A percentile compares a stretch with the other conserved stretches of the same genome.
These are phyloP conservation scores for Avahi laniger DNA, from an alignment of 2,797 vertebrate genomes.

Conservation along the genomic window DNA sequence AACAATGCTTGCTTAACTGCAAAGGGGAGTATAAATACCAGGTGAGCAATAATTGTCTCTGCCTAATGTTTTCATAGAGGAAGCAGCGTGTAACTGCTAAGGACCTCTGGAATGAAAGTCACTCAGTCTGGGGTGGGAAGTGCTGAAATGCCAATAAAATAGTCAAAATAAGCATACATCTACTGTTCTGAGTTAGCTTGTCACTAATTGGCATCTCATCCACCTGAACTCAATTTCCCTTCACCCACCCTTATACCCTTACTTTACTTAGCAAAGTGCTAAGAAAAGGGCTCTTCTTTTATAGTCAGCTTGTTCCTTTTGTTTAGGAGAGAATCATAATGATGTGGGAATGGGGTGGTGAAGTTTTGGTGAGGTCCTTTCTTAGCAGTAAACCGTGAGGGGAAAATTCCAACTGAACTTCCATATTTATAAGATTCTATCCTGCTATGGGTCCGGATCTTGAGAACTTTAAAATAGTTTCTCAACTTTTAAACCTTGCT, in stretches of 20 bases:
- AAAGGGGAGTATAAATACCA: background rate
- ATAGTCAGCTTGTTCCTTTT: background rate
- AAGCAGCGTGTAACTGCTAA: background rate
- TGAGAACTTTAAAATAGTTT: background rate
- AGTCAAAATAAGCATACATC: background rate
- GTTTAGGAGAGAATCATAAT: background rate
- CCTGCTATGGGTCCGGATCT: background rate
- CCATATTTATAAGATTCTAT: background rate
- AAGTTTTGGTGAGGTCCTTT: background rate
- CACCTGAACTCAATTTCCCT: background rate
- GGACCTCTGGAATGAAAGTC: background rate
- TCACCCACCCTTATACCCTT: background rate
- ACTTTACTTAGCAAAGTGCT: background rate
- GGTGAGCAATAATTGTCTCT: background rate
- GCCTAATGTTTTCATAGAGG: background rate
- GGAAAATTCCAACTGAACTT: background rate
- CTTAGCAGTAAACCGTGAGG: background rate
- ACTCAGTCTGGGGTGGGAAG: background rate
- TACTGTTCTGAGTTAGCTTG: background rate
- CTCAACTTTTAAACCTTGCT: background rate
- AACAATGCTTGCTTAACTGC: background rate
- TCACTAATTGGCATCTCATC: background rate
- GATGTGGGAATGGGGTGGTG: accelerated
- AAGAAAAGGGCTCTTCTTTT: background rate
- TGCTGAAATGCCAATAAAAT: background rate